Percentiles rank a stretch among this genome's conserved stretches.
Evolutionary conservation across 2,113 vertebrate species (phyloP).

Genomic region (Peucedramus taeniatus): DNA sequence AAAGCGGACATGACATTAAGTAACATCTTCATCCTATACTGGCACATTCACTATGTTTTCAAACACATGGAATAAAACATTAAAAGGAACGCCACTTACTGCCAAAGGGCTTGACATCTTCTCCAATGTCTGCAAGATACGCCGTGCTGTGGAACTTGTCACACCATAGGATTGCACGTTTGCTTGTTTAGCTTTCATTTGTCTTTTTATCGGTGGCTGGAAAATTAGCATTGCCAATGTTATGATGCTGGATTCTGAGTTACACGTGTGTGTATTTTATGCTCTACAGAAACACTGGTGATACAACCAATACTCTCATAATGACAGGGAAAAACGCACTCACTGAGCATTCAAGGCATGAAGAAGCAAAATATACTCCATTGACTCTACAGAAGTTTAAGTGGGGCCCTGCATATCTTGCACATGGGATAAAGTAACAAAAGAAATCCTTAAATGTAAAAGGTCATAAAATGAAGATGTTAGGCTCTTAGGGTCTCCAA

Average conservation of each 20-base stretch:
- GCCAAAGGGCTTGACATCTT: conserved; percentile 96
- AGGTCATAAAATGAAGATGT: background rate
- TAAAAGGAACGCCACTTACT: conserved; percentile 71
- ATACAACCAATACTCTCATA: background rate
- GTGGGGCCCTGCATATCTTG: background rate
- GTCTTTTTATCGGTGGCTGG: conserved; percentile 88
- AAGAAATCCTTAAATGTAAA: background rate
- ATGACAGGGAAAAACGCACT: background rate
- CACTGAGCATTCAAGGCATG: background rate
- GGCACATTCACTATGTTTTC: background rate
- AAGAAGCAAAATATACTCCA: background rate
- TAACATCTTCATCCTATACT: background rate
- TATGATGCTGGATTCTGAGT: background rate
- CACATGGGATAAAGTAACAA: background rate
- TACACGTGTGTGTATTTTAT: rapidly evolving
- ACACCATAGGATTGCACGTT: conserved; percentile 86
- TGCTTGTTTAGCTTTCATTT: conserved; percentile 92
- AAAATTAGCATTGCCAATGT: background rate
- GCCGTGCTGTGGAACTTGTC: conserved; percentile 91
- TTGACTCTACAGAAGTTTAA: background rate
- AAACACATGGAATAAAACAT: background rate
- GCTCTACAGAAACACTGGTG: background rate
- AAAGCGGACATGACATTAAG: background rate
- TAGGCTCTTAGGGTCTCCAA: background rate
- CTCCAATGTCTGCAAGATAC: conserved; percentile 93